These are phyloP conservation scores for Pseudanteris insignis DNA, from an alignment of 2,888 invertebrate genomes.

Conservation along the genomic window DNA sequence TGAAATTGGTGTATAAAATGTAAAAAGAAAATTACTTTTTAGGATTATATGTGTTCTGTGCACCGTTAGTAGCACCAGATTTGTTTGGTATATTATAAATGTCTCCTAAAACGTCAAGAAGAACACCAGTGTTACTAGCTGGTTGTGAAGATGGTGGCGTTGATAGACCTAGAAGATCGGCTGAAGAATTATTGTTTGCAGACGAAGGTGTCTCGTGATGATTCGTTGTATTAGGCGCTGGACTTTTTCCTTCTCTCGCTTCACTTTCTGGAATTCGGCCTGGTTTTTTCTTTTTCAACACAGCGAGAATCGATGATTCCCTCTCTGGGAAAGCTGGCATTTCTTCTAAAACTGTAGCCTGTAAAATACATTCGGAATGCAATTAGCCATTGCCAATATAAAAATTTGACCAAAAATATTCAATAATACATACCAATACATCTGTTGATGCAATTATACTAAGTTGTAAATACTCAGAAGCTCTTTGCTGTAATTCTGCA, in stretches of 20 bases:
- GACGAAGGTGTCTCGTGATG: slow-evolving; percentile 65
- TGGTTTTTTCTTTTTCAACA: slow-evolving; percentile 98
- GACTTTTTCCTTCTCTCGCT: slow-evolving; percentile 84
- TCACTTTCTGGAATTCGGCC: slow-evolving; percentile 91
- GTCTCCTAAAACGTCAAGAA: slow-evolving; percentile 92
- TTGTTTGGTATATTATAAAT: slow-evolving; percentile 77
- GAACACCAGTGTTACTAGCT: slow-evolving; percentile 77
- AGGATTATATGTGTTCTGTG: slow-evolving; percentile 82
- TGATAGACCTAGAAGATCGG: slow-evolving; percentile 87
- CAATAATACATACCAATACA: slow-evolving; percentile 75
- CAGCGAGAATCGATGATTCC: slow-evolving; percentile 96
- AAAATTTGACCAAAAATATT: too few relatives aligned
- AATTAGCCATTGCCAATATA: too few relatives aligned
- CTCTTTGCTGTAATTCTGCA: slow-evolving; percentile 97
- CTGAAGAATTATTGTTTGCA: slow-evolving; percentile 71
- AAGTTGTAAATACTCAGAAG: slow-evolving; percentile 96
- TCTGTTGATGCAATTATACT: slow-evolving; percentile 96
- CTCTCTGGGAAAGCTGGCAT: slow-evolving; percentile 99
- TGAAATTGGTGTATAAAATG: too few relatives aligned
- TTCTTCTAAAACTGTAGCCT: slow-evolving; percentile 97
- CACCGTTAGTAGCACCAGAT: slow-evolving; percentile 69
- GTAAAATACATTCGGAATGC: too few relatives aligned
- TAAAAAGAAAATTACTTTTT: too few relatives aligned
- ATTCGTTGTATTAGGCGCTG: slow-evolving; percentile 69
- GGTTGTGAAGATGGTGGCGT: slow-evolving; percentile 83